Evolutionary conservation across 2,888 invertebrate genomes (phyloP).

Genomic region (Boloria selene): DNA sequence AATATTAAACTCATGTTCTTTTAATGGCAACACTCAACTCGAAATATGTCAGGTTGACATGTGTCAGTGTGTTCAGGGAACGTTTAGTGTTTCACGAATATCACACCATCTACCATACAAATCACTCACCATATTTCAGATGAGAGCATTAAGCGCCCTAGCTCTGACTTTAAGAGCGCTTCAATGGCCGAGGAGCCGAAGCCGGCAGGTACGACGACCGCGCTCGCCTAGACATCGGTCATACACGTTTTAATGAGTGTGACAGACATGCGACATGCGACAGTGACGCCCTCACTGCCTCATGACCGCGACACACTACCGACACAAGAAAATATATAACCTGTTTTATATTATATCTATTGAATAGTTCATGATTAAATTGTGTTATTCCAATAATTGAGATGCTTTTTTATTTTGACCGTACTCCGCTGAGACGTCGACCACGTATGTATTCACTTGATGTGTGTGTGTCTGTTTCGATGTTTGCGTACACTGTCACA

Average conservation of each 20-base stretch:
- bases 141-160: slow-evolving; percentile 91
- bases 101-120: slow-evolving; percentile 76
- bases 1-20: not conserved
- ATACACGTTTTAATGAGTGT: slow-evolving; percentile 71
- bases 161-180: slow-evolving; percentile 91
- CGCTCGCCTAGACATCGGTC: slow-evolving; percentile 75
- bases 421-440: slow-evolving; percentile 80
- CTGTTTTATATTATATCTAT: slow-evolving; percentile 80
- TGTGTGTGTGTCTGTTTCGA: slow-evolving; percentile 80
- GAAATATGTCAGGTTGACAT: slow-evolving; percentile 10
- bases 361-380: slow-evolving; percentile 81
- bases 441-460: slow-evolving; percentile 81
- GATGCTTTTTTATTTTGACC: slow-evolving; percentile 82
- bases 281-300: slow-evolving; percentile 71
- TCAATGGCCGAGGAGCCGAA: slow-evolving; percentile 77
- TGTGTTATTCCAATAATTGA: slow-evolving; percentile 82
- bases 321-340: slow-evolving; percentile 77
- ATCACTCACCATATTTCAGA: slow-evolving; percentile 83
- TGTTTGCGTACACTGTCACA: slow-evolving; percentile 79
- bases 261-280: slow-evolving; percentile 67
- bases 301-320: slow-evolving; percentile 76
- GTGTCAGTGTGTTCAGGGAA: slow-evolving; percentile 62
- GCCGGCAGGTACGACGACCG: slow-evolving; percentile 76
- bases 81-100: slow-evolving; percentile 51
- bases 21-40: slow-evolving; percentile 4